Conservation (phyloP, 2,888 invertebrate species). For the Nasonia oneida region DNA sequence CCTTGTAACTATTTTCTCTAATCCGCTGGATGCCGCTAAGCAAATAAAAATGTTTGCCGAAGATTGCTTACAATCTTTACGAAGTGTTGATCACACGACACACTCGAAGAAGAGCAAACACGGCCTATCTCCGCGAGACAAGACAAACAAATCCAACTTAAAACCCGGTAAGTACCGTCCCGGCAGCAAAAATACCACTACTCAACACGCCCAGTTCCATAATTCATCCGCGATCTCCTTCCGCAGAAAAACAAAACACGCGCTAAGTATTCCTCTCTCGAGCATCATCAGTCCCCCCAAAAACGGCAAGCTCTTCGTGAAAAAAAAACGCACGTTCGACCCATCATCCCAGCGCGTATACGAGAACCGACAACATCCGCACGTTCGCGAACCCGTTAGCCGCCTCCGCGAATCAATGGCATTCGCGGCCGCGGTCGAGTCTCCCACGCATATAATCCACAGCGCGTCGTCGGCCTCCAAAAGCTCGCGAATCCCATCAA, state of each 20-base stretch:
- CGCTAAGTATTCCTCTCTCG: not conserved
- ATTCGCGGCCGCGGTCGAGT: not conserved
- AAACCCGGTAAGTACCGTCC: not conserved
- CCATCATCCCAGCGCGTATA: not conserved
- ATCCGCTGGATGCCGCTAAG: not conserved
- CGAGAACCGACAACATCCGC: not conserved
- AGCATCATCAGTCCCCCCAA: not conserved
- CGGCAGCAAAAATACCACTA: not conserved
- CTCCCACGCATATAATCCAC: conserved; percentile 5
- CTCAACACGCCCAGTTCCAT: not conserved
- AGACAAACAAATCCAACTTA: not conserved
- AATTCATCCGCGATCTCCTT: not conserved
- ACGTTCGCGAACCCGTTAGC: conserved; percentile 24
- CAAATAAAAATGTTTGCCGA: not conserved
- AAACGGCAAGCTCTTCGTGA: not conserved
- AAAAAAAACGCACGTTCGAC: conserved; percentile 1
- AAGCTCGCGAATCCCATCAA: conserved; percentile 46
- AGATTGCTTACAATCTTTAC: not conserved
- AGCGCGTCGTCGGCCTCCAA: conserved; percentile 21
- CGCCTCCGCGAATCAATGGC: conserved; percentile 29
- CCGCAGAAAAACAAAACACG: not conserved
- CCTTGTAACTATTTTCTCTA: not conserved
- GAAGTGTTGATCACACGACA: not conserved
- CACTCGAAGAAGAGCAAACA: not conserved
- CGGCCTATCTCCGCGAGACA: not conserved